A percentile compares a stretch with the other conserved stretches of the same genome.
Evolutionary conservation across 2,888 invertebrate species (phyloP).

Genomic region (Tiphia femorata): DNA sequence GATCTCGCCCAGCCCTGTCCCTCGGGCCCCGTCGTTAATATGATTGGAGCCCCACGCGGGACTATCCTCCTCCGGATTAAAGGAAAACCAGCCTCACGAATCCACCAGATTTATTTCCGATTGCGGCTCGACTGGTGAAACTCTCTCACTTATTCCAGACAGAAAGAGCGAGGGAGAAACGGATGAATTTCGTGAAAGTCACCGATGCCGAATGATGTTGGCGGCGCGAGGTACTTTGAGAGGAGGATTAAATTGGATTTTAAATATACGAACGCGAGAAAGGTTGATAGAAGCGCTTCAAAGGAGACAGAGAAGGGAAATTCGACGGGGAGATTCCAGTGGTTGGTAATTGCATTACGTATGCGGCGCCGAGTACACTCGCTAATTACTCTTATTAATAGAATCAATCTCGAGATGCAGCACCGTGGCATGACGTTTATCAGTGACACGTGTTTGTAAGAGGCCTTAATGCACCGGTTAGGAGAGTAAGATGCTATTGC

Average conservation of each 20-base stretch:
- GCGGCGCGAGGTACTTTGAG: neutral
- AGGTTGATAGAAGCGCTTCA: no score
- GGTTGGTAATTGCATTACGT: conserved; percentile 45
- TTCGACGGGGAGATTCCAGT: conserved; percentile 2
- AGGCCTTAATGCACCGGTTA: conserved; percentile 37
- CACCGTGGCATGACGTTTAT: conserved; percentile 48
- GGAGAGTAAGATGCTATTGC: no score
- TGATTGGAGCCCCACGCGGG: conserved; percentile 36
- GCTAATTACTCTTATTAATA: conserved; percentile 53
- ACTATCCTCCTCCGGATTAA: conserved; percentile 28
- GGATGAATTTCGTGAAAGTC: conserved; percentile 1
- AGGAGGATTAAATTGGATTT: conserved; percentile 38
- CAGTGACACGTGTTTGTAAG: conserved; percentile 48
- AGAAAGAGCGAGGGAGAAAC: neutral
- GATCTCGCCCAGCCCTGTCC: conserved; percentile 29
- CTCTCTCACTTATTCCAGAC: neutral
- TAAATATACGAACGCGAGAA: conserved; percentile 24
- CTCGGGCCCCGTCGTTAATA: conserved; percentile 28
- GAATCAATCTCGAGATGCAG: conserved; percentile 50
- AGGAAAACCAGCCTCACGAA: conserved; percentile 32
- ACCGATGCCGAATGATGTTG: conserved; percentile 6
- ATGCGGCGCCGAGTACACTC: conserved; percentile 50
- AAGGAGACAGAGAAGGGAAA: neutral
- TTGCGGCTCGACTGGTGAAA: neutral
- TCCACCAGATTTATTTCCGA: conserved; percentile 23